These are phyloP conservation scores for Palythoa heliodiscus DNA, from an alignment of 92 coral and sea anemone species.

Conservation along the genomic window DNA sequence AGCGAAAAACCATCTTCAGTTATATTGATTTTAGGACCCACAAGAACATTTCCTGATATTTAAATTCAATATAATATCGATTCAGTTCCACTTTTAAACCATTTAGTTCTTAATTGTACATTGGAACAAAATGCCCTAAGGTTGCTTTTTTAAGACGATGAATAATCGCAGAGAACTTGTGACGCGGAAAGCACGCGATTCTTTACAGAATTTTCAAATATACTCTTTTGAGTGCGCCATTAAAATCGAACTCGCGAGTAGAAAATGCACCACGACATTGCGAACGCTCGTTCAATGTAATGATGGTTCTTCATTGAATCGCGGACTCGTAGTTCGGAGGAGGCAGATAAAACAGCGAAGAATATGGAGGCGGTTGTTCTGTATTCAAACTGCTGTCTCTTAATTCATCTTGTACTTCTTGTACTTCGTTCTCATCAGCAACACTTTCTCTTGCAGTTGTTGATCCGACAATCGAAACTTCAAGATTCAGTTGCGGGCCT, in stretches of 20 bases:
- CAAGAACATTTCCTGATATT: no score
- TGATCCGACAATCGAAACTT: slow-evolving; percentile 13
- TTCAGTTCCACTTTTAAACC: no score
- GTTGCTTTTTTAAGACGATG: neutral
- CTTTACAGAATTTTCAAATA: neutral
- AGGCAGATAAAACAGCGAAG: slow-evolving; percentile 18
- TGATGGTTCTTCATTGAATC: neutral
- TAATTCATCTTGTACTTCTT: neutral
- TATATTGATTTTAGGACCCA: no score
- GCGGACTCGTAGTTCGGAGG: slow-evolving; percentile 33
- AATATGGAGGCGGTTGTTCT: slow-evolving; percentile 23
- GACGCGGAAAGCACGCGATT: neutral
- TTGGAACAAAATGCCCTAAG: neutral
- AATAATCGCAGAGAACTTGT: neutral
- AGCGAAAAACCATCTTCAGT: no score
- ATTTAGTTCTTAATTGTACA: neutral
- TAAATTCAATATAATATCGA: no score
- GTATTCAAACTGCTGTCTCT: neutral
- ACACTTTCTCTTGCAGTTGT: neutral
- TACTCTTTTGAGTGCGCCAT: neutral
- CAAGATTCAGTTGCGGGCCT: neutral
- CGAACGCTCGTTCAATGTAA: neutral
- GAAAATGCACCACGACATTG: neutral
- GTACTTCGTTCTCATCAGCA: neutral
- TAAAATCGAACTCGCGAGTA: neutral